Evolutionary conservation across 1,140 invertebrate genomes (phyloP), one percentile per base, ranked within the genome.

Genomic region (Drosophila sproati): DNA sequence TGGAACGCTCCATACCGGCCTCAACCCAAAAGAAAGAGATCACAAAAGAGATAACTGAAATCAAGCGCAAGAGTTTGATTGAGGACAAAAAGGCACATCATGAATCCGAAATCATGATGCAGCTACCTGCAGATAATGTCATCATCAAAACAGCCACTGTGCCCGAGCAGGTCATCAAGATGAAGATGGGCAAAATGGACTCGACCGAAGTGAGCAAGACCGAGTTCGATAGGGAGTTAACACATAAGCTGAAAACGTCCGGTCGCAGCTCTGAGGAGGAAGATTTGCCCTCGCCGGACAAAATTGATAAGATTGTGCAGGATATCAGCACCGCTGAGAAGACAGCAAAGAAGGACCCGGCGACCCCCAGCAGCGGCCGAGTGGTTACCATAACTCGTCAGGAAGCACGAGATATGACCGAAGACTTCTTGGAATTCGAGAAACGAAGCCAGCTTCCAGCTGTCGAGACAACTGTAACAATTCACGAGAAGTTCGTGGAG

Each of bases 11-110:
- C 82, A 94, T 95, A 77, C 94, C 95, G 4, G 95, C 95, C 35
- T 95, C 95, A 5, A 94, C 94, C 70, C 95, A 95, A 89, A 94
- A 95, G 77, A 95, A 94, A 77, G 95, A 96, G 93, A 94, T 95
- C 34, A 93, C 94, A 37, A 94, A 95, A 85, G 95, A 96, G 92
- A 95, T 95, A 48, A 95, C 94, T 47, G 94, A 95, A 92, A 96
- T 96, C 54, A 95, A 95, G 88, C 94, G 95, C 62, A 95, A 95
- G 92, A 95, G 93, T 71, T 71, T 94, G 3, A 94, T 94, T 34
- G 94, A 94, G 68, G 94, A 95, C 63, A 95, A 94, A 78, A 92
- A 93, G 43, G 93, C 93, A 3, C 93, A 94, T 77, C 93, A 94
- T 41, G 93, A 94, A 91, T 94, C 93, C 75, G 94, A 93, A 91